These are phyloP conservation scores for Papilio polyxenes DNA, from an alignment of 1,140 invertebrate genomes.

Conservation along the genomic window DNA sequence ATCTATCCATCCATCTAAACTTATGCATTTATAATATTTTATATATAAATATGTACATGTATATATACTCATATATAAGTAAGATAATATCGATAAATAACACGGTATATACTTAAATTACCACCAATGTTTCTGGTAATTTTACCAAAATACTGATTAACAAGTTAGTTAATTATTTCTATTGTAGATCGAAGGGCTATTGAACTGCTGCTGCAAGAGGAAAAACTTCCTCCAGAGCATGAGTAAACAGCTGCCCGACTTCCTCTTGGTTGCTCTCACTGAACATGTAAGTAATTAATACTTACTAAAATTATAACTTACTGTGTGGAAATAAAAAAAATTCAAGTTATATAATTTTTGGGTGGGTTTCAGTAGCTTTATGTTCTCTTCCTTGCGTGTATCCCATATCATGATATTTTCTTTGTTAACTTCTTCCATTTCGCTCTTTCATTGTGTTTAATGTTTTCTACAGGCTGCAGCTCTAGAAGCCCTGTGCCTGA, in stretches of 20 bases:
- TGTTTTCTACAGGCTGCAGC: constrained; percentile 76
- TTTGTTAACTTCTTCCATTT: background rate
- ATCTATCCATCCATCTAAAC: too few species aligned
- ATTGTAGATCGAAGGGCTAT: constrained; percentile 85
- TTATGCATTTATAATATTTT: too few species aligned
- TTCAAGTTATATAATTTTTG: background rate
- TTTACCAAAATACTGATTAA: background rate
- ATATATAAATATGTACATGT: too few species aligned
- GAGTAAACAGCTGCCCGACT: constrained; percentile 86
- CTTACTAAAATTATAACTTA: background rate
- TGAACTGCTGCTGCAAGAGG: constrained; percentile 89
- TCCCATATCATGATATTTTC: background rate
- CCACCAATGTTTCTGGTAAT: background rate
- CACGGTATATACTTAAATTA: background rate
- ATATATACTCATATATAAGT: too few species aligned
- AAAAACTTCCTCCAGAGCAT: constrained; percentile 89
- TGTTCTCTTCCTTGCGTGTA: background rate
- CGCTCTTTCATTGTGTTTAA: constrained; percentile 1
- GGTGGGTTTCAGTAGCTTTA: background rate
- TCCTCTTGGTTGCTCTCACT: constrained; percentile 87
- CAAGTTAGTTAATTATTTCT: constrained; percentile 25
- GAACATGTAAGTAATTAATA: constrained; percentile 81
- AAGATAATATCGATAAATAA: too few species aligned
- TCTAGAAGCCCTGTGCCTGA: constrained; percentile 88
- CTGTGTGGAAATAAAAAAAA: background rate